These are phyloP conservation scores for Poliocrania exsul DNA, from an alignment of 2,797 vertebrate species.

Conservation along the genomic window DNA sequence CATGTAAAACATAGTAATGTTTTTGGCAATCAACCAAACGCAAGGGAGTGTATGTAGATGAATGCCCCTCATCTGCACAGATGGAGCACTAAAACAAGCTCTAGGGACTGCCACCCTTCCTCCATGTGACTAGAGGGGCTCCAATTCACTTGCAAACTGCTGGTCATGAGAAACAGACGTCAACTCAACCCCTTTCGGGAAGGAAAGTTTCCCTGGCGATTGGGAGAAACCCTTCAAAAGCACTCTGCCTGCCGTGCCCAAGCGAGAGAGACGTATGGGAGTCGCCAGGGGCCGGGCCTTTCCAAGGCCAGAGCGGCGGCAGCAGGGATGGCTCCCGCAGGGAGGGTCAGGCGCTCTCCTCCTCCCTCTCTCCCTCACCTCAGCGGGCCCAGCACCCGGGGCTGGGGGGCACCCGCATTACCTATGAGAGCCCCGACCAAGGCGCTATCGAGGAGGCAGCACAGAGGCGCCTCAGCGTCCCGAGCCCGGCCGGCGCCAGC, in stretches of 20 bases:
- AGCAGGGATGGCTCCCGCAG: rapidly evolving
- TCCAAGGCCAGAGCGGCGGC: rapidly evolving
- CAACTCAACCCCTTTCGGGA: rapidly evolving
- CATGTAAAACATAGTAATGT: rapidly evolving
- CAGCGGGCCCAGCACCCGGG: neutral
- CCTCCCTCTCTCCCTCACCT: too few species aligned
- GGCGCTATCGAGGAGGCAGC: conserved; percentile 75
- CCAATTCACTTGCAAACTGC: neutral
- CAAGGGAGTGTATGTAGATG: neutral
- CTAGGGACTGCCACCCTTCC: neutral
- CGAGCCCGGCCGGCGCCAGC: too few species aligned
- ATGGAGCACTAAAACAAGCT: neutral
- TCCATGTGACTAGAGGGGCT: rapidly evolving
- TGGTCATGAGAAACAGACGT: neutral
- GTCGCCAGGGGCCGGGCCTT: rapidly evolving
- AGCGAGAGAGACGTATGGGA: rapidly evolving
- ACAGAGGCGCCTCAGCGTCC: conserved; percentile 22
- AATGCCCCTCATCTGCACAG: rapidly evolving
- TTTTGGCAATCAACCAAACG: rapidly evolving
- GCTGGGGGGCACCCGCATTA: neutral
- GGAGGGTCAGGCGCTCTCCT: rapidly evolving
- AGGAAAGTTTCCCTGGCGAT: rapidly evolving
- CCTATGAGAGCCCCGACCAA: conserved; percentile 86
- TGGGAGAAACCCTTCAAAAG: neutral
- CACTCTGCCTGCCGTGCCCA: rapidly evolving